Evolutionary conservation across 1,140 invertebrate species (phyloP), one percentile per base, ranked within the genome.

Genomic region (Lethocerus indicus): DNA sequence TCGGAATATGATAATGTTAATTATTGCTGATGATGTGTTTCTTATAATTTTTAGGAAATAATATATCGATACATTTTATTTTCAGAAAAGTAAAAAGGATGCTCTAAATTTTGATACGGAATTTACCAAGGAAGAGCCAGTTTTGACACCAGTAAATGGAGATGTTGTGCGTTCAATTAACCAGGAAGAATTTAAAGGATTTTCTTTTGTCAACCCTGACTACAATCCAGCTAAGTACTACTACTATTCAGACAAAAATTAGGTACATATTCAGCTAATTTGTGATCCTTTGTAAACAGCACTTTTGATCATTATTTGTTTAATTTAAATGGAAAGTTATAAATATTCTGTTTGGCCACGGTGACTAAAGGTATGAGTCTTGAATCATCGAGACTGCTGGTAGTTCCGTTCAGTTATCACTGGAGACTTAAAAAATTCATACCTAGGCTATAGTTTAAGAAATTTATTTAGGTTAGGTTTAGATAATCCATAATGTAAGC

Each of bases 41-140:
- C 5, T 40, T 47, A 1, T 32, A 27, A 47, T 42, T 21, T 44
- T 37, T 46, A 46, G 14, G 18, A 13, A 32, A 18, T 26, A 27
- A 40, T 35, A 47, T 39, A 35, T 52, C 26, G 44, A 50, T 35
- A 32, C 20, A 28, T 42, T 55, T 55, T 55, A 13, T 35, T 24
- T 74, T 27, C 73, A 98, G 94, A 94, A 92, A 83, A 91, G 82
- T 64, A 86, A 90, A 71, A 88, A 88, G 62, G 95, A 98, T 69
- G 92, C 92, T 37, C 78, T 90, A 57, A 99, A 99, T 72, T 99
- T 99, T 70, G 95, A 99, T 70, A 80, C 92, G 13, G 95, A 98
- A 73, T 99, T 99, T 66, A 98, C 95, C 6, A 91, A 91, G 66
- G 95, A 98, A 69, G 93, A 98, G 57, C 93, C 95, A 4, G 76